Conservation (phyloP, 2,888 invertebrate genomes). For the Leucania comma region DNA sequence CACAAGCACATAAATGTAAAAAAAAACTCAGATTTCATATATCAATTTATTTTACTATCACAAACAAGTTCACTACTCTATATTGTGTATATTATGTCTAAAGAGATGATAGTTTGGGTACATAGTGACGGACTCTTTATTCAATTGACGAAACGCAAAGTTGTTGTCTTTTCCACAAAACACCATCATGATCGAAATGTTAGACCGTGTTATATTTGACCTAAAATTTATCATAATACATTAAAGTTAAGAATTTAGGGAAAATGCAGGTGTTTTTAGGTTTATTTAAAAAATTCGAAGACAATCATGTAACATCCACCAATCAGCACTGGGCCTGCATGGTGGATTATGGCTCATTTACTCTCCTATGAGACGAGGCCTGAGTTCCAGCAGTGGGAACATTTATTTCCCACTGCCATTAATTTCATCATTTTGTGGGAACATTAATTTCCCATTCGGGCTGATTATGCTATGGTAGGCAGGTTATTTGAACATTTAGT, state of each 20-base stretch:
- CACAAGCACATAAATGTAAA: not conserved
- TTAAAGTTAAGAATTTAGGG: not conserved
- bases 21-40: slow-evolving; percentile 30
- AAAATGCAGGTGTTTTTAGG: no score
- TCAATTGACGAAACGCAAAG: slow-evolving; percentile 2
- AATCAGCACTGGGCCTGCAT: no score
- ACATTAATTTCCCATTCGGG: no score
- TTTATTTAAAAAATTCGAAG: no score
- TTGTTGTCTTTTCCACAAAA: not conserved
- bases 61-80: slow-evolving; percentile 69
- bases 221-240: not conserved
- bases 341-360: no score
- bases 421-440: no score
- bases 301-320: no score
- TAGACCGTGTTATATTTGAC: slow-evolving; percentile 25
- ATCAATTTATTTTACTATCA: slow-evolving; percentile 70
- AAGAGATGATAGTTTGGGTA: slow-evolving; percentile 56
- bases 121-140: slow-evolving; percentile 20
- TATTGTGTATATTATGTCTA: slow-evolving; percentile 64
- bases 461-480: no score
- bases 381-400: no score
- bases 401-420: no score
- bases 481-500: slow-evolving; percentile 3
- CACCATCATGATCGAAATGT: not conserved
- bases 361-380: no score